Evolutionary conservation across 2,797 vertebrate species (phyloP), one percentile per base, ranked within the genome.

Genomic region (Euthynnus affinis): DNA sequence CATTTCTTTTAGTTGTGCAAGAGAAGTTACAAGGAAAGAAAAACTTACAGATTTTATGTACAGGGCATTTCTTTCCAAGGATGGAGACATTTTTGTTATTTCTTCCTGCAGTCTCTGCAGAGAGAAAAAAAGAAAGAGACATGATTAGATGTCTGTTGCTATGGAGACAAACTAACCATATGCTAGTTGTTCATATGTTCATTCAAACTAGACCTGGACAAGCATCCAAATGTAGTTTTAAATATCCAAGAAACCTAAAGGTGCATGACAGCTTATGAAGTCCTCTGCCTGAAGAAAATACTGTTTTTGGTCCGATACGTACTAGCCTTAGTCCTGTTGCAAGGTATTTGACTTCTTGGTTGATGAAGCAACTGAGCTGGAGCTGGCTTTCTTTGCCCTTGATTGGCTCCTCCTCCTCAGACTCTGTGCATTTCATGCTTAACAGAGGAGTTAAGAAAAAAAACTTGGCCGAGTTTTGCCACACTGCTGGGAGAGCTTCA

Each of bases 401-500:
- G 88, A 97, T 96, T 48, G 97, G 97, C 70, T 98, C 97, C 83
- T 99, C 98, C 2, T 98, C 97, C 91, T 99, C 98, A 5, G 97
- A 93, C 94, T 99, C 98, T 85, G 97, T 96, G 91, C 98, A 99
- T 95, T 99, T 99, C 98, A 99, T 99, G 87, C 98, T 99, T 94
- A 85, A 83, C 34, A 78, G 59, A 32, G 51, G 20, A 61, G 92
- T 96, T 97, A 97, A 97, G 95, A 92, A 92, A 84, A 78, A 66
- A 84, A 78, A 66, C 29, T 15, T 1, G 14, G 22, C 27, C 29
- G 4, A 58, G 13, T 18, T 18, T 62, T 42, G 9, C 13, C 5
- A 42, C 42, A 48, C 17, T 52, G 34, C 37, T 27, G 6, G 5
- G 32, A 69, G 10, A 46, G 2, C 34, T 61, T 13, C 6, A 2